Evolutionary conservation across 2,888 invertebrate species (phyloP), one percentile per base, ranked within the genome.

Genomic region (Watsonalla binaria): DNA sequence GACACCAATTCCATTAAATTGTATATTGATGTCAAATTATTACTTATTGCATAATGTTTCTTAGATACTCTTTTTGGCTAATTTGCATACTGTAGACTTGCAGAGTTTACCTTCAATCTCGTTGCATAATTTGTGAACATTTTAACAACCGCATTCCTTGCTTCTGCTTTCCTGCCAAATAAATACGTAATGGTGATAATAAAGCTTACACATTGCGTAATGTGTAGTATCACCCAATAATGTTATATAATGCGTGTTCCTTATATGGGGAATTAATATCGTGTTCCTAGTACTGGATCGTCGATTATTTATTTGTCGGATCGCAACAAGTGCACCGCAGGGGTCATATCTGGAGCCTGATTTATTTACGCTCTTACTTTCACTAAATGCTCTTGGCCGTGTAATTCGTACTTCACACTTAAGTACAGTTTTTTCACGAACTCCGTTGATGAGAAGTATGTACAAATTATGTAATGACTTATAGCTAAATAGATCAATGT

Each of bases 331-430:
- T 84, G 80, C 70, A 65, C 76, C 65, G 52, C 75, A 69, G 74
- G 73, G 84, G 83, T 86, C 84, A 82, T 51, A 55, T 60, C 64
- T 72, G 64, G 64, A 66, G 59, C 69, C 69, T 62, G 62, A 66
- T 75, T 82, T 79, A 72, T 81, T 79, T 75, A 79, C 78, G 78
- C 79, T 83, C 71, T 82, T 80, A 85, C 88, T 89, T 87, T 88
- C 86, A 81, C 86, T 74, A 63, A 72, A 73, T 72, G 64, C 64
- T 67, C 68, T 66, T 63, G 70, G 58, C 60, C 67, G 70, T 70
- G 68, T 65, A 58, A 62, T 56, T 60, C 61, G 62, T 65, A 66
- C 62, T 67, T 67, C 55, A 66, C 67, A 61, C 60, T 49, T 49
- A 54, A 52, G 53, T 55, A 57, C 54, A 51, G 37, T 37, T 48